Percentiles rank a stretch among this genome's conserved stretches.
Conservation (phyloP, 2,113 vertebrate species). For the Butorides virescens region DNA sequence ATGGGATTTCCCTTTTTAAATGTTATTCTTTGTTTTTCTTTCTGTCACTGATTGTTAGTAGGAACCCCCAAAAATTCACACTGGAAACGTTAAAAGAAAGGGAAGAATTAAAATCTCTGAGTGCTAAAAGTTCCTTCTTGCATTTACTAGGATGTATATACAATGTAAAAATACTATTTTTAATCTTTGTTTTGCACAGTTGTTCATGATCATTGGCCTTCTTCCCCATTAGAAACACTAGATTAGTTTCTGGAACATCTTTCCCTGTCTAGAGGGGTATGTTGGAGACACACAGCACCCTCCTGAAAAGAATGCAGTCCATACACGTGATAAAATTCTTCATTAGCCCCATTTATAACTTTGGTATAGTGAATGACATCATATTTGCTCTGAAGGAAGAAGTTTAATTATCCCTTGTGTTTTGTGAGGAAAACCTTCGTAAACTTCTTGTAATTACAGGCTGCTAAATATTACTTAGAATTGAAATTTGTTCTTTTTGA, state of each 20-base stretch:
- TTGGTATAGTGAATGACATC: neutral
- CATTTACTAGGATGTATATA: neutral
- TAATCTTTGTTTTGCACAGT: neutral
- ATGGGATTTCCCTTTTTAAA: neutral
- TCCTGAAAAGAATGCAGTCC: neutral
- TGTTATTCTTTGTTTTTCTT: neutral
- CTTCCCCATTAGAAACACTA: neutral
- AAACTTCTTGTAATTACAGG: neutral
- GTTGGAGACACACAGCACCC: neutral
- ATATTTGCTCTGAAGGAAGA: neutral
- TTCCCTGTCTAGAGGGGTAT: neutral
- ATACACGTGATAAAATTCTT: neutral
- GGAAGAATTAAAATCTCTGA: neutral
- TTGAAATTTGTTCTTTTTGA: neutral
- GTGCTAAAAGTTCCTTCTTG: neutral
- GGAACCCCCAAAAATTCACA: neutral
- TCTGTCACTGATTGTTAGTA: neutral
- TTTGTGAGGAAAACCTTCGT: neutral
- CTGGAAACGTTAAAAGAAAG: neutral
- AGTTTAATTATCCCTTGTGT: neutral
- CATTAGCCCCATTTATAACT: neutral
- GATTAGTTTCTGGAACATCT: neutral
- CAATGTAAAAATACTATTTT: neutral
- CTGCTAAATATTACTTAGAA: neutral
- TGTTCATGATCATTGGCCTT: neutral